Evolutionary conservation across 2,888 invertebrate genomes (phyloP), one percentile per base, ranked within the genome.

Genomic region (Drosophila nigricruria): DNA sequence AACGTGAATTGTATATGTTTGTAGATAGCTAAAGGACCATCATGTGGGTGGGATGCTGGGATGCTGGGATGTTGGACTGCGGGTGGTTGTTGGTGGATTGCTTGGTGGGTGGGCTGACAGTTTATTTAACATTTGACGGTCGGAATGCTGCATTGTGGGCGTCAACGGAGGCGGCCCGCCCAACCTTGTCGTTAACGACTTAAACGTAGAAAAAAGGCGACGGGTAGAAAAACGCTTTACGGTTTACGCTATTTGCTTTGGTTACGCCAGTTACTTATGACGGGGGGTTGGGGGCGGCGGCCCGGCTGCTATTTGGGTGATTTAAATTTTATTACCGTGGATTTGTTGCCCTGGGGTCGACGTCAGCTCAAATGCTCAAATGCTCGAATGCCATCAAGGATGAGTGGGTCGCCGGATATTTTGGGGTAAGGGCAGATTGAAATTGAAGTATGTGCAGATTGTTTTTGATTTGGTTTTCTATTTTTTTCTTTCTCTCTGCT

Each of bases 241-340:
- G 64, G 61, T 50, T 64, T 56, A 57, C 42, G 63, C 45, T 70
- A 73, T 78, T 78, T 56, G 75, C 57, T 67, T 57, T 45, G 72
- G 73, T 72, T 74, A 49, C 54, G 59, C 63, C 74, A 73, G 69
- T 75, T 61, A 76, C 58, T 70, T 70, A 65, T 16, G 52, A 25
- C 14, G 34, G 34, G 34, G 34, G 27, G 27, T 6, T n/a, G 27
- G 6, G 27, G 27, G 27, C 27, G 27, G 27, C 6, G 27, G 27
- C 43, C 60, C 53, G 53, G 61, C 67, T 59, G 54, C 53, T 77
- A 59, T 81, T 76, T 82, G 88, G 81, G 76, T 88, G 91, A 89
- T 91, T 91, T 89, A 88, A 90, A 91, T 89, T 91, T 90, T 88
- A 91, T 91, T 91, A 91, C 80, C 77, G 68, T 70, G 74, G 80